These are phyloP conservation scores for Yponomeuta cagnagella DNA, from an alignment of 2,888 invertebrate genomes.

Conservation along the genomic window DNA sequence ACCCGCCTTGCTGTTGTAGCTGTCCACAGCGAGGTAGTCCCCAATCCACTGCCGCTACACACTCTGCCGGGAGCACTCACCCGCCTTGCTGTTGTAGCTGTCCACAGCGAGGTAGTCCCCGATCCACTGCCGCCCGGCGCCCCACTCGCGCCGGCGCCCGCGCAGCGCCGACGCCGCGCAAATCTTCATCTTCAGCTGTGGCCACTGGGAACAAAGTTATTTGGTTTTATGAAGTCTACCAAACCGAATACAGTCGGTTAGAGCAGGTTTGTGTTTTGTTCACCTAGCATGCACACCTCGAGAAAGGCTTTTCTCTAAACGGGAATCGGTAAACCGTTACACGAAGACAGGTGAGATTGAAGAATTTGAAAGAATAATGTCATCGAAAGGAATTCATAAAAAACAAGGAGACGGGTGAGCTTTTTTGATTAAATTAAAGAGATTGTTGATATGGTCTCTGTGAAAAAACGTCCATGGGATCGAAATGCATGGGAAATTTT, in stretches of 20 bases:
- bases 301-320: too few species aligned
- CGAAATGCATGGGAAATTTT: too few species aligned
- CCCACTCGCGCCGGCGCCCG: slow-evolving; percentile 51
- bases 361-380: too few species aligned
- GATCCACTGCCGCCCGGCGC: slow-evolving; percentile 47
- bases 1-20: slow-evolving; percentile 41
- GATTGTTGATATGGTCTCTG: too few species aligned
- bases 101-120: slow-evolving; percentile 61
- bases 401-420: too few species aligned
- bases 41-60: slow-evolving; percentile 51
- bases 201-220: slow-evolving; percentile 77
- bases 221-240: background rate
- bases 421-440: too few species aligned
- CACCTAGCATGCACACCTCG: too few species aligned
- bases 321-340: too few species aligned
- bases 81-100: slow-evolving; percentile 41
- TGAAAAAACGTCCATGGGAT: too few species aligned
- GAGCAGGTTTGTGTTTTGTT: too few species aligned
- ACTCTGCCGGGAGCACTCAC: slow-evolving; percentile 44
- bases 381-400: too few species aligned
- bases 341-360: too few species aligned
- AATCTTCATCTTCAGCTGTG: slow-evolving; percentile 80
- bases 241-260: background rate
- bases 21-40: slow-evolving; percentile 52
- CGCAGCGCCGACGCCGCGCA: slow-evolving; percentile 54